Conservation (phyloP, 2,888 invertebrate genomes). For the Anoplius nigerrimus region DNA sequence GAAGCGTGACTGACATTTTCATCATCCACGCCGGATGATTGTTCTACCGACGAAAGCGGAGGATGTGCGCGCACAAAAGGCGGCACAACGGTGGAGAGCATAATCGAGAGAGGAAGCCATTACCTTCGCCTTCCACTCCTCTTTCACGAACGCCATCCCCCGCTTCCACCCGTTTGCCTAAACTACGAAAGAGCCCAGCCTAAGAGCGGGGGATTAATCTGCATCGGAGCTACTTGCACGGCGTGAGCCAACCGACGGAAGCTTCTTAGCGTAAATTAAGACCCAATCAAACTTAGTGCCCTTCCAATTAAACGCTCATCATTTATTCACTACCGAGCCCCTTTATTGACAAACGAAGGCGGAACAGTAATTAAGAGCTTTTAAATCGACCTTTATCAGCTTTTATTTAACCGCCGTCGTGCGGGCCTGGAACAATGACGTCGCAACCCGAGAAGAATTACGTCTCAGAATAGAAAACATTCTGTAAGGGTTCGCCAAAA, state of each 20-base stretch:
- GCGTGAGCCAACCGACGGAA: conserved; percentile 32
- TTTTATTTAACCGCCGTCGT: no score
- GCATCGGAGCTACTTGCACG: conserved; percentile 39
- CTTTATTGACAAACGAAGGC: not conserved
- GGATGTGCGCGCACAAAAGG: not conserved
- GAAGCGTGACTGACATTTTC: not conserved
- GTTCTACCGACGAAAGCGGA: not conserved
- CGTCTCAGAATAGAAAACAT: no score
- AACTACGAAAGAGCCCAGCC: not conserved
- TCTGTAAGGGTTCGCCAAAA: no score
- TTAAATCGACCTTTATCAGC: no score
- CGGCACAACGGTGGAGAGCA: conserved; percentile 11
- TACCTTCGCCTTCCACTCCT: conserved; percentile 33
- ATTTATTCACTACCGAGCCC: conserved; percentile 27
- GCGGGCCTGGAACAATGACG: no score
- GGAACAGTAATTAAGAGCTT: not conserved
- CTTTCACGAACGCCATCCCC: not conserved
- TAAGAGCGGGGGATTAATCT: conserved; percentile 46
- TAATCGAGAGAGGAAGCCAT: conserved; percentile 52
- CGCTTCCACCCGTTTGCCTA: not conserved
- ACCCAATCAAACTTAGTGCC: conserved; percentile 40
- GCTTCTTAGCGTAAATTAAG: conserved; percentile 47
- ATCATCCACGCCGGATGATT: not conserved
- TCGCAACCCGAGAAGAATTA: no score
- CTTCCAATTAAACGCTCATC: conserved; percentile 36